Percentiles rank a stretch among this genome's conserved stretches.
phyloP scores from a whole-genome alignment of 2,113 vertebrate species.

The Semnornis frantzii region DNA sequence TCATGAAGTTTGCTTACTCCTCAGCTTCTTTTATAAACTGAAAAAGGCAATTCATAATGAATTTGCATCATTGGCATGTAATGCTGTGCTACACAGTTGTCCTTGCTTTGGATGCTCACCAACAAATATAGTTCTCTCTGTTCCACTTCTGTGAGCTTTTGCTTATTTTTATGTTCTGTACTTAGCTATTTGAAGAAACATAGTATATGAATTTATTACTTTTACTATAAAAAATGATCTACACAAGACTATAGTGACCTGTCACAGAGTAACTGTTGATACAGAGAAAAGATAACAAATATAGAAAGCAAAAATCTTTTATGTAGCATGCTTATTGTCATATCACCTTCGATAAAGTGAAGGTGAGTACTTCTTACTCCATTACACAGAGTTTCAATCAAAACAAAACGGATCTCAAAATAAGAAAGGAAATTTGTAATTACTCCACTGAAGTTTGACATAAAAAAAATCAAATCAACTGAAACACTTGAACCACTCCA shows the following conservation, averaged over 20 bases:
- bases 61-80: neutral
- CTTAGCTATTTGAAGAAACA: too few species aligned
- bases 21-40: neutral
- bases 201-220: neutral
- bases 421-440: neutral
- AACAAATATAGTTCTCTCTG: neutral
- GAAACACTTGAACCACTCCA: neutral
- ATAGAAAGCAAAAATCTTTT: neutral
- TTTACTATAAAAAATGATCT: neutral
- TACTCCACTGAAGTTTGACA: neutral
- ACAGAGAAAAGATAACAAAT: neutral
- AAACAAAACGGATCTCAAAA: neutral
- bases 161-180: neutral
- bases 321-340: neutral
- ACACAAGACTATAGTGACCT: neutral
- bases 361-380: neutral
- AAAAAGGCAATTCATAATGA: neutral
- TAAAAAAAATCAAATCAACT: neutral
- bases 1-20: neutral
- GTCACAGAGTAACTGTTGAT: neutral
- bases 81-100: neutral
- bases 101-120: neutral
- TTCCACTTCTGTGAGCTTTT: neutral
- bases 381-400: neutral
- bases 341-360: neutral